Evolutionary conservation across 2,113 vertebrate genomes (phyloP).

Genomic region (Nycticryphes semicollaris): DNA sequence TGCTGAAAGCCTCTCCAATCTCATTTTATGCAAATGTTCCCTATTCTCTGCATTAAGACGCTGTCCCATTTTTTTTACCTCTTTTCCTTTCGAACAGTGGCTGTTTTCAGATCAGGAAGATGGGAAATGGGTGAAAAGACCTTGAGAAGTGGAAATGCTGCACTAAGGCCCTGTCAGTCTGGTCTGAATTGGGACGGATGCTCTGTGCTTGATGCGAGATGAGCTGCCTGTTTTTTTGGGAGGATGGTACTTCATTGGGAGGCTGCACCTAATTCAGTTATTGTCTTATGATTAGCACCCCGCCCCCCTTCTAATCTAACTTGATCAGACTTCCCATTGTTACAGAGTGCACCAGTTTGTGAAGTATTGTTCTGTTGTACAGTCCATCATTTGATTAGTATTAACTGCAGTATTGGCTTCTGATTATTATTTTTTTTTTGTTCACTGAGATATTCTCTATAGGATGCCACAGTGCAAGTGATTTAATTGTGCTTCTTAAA

Average conservation of each 20-base stretch:
- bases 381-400: background rate
- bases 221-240: background rate
- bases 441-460: background rate
- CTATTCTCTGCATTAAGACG: background rate
- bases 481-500: background rate
- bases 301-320: too few species aligned
- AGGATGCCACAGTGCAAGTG: background rate
- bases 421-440: background rate
- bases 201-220: background rate
- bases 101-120: background rate
- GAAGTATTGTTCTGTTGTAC: background rate
- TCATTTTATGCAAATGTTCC: background rate
- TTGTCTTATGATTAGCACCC: background rate
- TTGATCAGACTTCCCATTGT: background rate
- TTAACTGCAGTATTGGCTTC: background rate
- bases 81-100: background rate
- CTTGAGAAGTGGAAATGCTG: background rate
- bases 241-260: background rate
- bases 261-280: background rate
- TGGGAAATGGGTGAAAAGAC: background rate
- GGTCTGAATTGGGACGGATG: background rate
- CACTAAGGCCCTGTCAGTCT: background rate
- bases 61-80: background rate
- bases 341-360: background rate
- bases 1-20: background rate